Conservation (phyloP, 2,797 vertebrate species). For the Fundulus diaphanus region DNA sequence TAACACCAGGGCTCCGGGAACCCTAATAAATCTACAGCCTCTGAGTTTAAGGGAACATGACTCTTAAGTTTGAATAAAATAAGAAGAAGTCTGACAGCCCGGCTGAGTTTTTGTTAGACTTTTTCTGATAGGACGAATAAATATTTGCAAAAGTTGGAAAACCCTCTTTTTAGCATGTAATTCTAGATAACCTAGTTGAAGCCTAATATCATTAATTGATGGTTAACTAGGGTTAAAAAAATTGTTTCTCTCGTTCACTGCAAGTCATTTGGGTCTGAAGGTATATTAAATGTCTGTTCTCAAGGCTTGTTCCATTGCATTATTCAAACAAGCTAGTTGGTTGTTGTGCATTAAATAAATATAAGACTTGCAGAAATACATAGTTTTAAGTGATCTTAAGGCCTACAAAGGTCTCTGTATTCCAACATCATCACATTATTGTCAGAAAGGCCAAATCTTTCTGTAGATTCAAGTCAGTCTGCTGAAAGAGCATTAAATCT, state of each 20-base stretch:
- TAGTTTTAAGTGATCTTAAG: neutral
- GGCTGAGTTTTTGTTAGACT: conserved; percentile 10
- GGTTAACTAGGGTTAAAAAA: neutral
- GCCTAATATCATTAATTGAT: neutral
- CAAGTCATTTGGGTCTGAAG: neutral
- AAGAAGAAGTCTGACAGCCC: conserved; percentile 3
- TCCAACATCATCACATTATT: neutral
- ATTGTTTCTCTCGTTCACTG: neutral
- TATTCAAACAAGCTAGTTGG: neutral
- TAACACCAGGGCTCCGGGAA: conserved; percentile 40
- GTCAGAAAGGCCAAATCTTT: neutral
- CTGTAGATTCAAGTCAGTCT: neutral
- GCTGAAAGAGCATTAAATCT: neutral
- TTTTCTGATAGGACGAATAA: conserved; percentile 5
- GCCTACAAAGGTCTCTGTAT: neutral
- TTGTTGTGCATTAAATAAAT: neutral
- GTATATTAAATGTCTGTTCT: neutral
- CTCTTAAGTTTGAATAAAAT: conserved; percentile 19
- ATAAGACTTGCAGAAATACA: neutral
- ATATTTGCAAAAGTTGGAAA: neutral
- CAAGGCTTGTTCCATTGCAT: neutral
- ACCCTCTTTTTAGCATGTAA: neutral
- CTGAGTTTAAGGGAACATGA: conserved; percentile 7
- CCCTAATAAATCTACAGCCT: conserved; percentile 30
- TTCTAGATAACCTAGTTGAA: neutral